phyloP scores from a whole-genome alignment of 2,888 invertebrate genomes.

The Subacronicta megacephala region DNA sequence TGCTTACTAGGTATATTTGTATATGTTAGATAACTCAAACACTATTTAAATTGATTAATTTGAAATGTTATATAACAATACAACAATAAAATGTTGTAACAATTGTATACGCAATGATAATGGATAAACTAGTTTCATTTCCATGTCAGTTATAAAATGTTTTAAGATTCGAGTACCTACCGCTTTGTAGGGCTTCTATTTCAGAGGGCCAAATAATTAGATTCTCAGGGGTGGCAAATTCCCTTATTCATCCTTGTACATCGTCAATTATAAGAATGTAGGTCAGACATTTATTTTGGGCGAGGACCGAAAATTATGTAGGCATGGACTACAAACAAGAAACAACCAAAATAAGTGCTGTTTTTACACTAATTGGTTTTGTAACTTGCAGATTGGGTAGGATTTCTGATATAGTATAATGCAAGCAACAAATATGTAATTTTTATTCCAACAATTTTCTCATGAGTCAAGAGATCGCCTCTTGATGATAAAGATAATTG shows the following conservation, averaged over 20 bases:
- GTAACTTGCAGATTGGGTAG: not conserved
- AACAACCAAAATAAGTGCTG: no score
- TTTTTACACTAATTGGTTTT: not conserved
- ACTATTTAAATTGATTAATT: not conserved
- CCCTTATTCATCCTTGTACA: conserved; percentile 39
- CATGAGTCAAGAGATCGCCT: no score
- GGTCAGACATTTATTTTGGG: conserved; percentile 2
- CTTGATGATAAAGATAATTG: conserved; percentile 2
- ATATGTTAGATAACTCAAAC: no score
- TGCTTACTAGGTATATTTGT: no score
- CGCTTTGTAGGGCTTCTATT: not conserved
- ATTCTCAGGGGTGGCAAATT: conserved; percentile 42
- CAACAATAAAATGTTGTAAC: no score
- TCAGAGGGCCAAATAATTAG: conserved; percentile 32
- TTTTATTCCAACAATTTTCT: conserved; percentile 2
- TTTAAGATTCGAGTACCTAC: no score
- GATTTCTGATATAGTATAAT: not conserved
- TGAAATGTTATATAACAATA: not conserved
- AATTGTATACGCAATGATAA: no score
- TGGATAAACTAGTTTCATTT: no score
- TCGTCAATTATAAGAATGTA: conserved; percentile 21
- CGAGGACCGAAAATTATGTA: not conserved
- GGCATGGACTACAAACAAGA: not conserved
- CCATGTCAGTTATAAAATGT: no score
- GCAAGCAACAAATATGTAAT: not conserved